Evolutionary conservation across 2,888 invertebrate species (phyloP), one percentile per base, ranked within the genome.

Genomic region (Lottia gigantea): DNA sequence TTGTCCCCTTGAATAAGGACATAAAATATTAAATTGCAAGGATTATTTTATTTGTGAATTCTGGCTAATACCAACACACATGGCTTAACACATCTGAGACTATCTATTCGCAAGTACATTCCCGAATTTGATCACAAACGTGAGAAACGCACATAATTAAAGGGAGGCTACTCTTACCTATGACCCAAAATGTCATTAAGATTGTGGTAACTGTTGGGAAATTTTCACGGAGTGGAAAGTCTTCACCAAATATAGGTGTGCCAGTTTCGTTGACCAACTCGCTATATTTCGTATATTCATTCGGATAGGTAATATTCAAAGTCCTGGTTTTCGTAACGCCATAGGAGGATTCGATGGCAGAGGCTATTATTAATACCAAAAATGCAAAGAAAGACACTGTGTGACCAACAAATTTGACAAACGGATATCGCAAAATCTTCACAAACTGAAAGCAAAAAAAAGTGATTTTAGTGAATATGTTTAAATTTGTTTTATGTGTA

Each of bases 351-450:
- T 84, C 82, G 1, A 78, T 75, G 11, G 85, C 83, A 7, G 83
- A 80, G 8, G 82, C 78, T 15, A 84, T 77, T 68, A 84, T 85
- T 67, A 88, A 75, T 8, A 79, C 73, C 46, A 88, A 81, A 73
- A 87, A 88, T 7, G 79, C 70, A 31, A 85, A 68, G 72, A 84
- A 87, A 55, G 87, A 86, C 47, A 81, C 72, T 14, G 85, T 81
- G 72, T 87, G 86, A 11, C 82, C 83, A 19, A 85, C 71, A 74
- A 88, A 88, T 77, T 87, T 87, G 14, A 88, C 82, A 73, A 85
- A 84, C 7, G 88, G 88, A 61, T 83, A 85, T 61, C 76, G 74
- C 46, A 87, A 73, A 14, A 85, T 74, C 31, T 76, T 76, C 12
- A 82, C 79, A 40, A 80, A 71, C 87, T 86, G 79, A 14, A 68